These are phyloP conservation scores for Hyphantria cunea DNA, from an alignment of 1,140 invertebrate genomes.

Conservation along the genomic window DNA sequence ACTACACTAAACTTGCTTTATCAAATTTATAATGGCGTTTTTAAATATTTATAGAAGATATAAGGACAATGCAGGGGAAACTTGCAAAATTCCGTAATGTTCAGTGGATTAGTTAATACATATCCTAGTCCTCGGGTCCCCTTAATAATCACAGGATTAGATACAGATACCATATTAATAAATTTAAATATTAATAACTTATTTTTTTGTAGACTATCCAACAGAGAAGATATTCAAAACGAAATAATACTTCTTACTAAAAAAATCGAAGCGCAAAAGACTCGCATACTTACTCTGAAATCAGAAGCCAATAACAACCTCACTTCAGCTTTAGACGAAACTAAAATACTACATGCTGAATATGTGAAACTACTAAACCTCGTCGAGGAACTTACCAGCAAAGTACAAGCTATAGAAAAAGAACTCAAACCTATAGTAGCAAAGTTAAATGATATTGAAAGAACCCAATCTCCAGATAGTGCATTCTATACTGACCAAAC, in stretches of 20 bases:
- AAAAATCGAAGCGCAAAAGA: slow-evolving; percentile 85
- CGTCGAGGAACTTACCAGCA: slow-evolving; percentile 83
- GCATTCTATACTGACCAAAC: slow-evolving; percentile 73
- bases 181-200: not conserved
- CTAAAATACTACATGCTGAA: slow-evolving; percentile 84
- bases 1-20: too few relatives aligned
- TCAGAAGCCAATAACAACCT: slow-evolving; percentile 85
- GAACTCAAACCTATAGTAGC: slow-evolving; percentile 83
- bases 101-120: too few relatives aligned
- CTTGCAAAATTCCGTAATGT: too few relatives aligned
- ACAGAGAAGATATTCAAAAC: slow-evolving; percentile 91
- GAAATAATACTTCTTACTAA: slow-evolving; percentile 86
- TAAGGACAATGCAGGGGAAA: too few relatives aligned
- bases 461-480: slow-evolving; percentile 71
- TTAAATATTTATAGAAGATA: too few relatives aligned
- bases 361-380: slow-evolving; percentile 83
- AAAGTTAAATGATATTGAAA: slow-evolving; percentile 73
- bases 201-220: slow-evolving; percentile 83
- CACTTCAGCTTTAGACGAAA: slow-evolving; percentile 84
- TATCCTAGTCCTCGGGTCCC: too few relatives aligned
- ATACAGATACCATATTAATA: too few relatives aligned
- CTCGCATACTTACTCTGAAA: slow-evolving; percentile 85
- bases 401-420: slow-evolving; percentile 83
- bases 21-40: too few relatives aligned
- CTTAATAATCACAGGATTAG: too few relatives aligned